Evolutionary conservation across 2,113 vertebrate genomes (phyloP).

Genomic region (Passer montanus): DNA sequence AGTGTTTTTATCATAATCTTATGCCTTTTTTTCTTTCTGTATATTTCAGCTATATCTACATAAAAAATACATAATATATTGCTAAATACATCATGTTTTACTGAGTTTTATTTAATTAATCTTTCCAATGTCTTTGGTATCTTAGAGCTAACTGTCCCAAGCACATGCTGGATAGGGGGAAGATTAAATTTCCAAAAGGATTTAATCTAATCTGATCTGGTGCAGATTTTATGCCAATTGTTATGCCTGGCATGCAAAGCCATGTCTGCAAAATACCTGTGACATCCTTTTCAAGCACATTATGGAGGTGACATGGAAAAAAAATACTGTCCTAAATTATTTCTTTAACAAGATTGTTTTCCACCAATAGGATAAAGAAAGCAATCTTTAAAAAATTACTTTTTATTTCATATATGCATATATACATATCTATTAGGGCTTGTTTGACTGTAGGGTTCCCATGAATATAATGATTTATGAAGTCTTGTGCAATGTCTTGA

Average conservation of each 20-base stretch:
- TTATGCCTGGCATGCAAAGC: neutral
- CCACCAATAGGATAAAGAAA: neutral
- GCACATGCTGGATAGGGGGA: fast-evolving
- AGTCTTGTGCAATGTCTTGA: neutral
- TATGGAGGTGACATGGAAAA: neutral
- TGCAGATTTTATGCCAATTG: neutral
- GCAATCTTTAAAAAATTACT: neutral
- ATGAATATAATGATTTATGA: neutral
- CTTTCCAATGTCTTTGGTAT: neutral
- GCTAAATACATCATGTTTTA: neutral
- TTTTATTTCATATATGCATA: neutral
- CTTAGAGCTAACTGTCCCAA: neutral
- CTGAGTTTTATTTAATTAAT: neutral
- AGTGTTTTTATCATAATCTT: neutral
- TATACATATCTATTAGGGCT: neutral
- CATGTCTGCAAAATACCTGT: neutral
- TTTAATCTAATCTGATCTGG: neutral
- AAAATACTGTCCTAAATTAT: neutral
- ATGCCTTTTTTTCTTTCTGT: neutral
- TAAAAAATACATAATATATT: neutral
- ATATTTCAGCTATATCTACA: neutral
- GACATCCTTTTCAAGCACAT: neutral
- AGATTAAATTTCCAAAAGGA: neutral
- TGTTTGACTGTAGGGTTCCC: neutral
- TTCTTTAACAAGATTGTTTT: neutral